Evolutionary conservation across 2,797 vertebrate genomes (phyloP).

Genomic region (Neopelma chrysocephalum): DNA sequence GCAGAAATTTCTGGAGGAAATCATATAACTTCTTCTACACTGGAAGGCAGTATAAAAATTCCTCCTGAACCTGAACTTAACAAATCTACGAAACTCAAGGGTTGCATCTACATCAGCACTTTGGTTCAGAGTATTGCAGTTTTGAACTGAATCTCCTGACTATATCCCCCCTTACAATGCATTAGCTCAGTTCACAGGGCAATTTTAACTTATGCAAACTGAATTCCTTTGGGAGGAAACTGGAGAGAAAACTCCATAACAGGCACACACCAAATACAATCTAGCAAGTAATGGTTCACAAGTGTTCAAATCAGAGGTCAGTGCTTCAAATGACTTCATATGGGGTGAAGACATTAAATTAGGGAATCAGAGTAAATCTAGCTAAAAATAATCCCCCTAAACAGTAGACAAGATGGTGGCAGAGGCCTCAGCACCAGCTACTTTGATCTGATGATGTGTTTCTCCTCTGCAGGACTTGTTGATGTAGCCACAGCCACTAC

Average conservation of each 20-base stretch:
- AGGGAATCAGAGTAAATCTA: background rate
- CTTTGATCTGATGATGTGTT: background rate
- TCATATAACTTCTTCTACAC: background rate
- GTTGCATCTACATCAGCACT: background rate
- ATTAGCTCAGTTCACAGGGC: background rate
- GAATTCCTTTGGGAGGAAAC: background rate
- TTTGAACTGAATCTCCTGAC: background rate
- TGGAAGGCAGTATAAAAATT: background rate
- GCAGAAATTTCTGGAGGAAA: background rate
- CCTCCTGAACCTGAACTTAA: background rate
- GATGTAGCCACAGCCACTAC: background rate
- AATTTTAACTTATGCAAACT: background rate
- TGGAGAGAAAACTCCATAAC: background rate
- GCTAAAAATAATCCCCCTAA: background rate
- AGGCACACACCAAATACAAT: background rate
- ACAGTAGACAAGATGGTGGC: background rate
- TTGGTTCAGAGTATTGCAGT: background rate
- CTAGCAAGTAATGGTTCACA: background rate
- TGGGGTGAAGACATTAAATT: background rate
- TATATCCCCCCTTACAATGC: accelerated
- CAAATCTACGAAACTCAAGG: background rate
- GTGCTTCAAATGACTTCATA: background rate
- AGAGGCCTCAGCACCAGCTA: background rate
- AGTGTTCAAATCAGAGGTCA: background rate
- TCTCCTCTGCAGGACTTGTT: background rate